Evolutionary conservation across 2,888 invertebrate species (phyloP), one percentile per base, ranked within the genome.

Genomic region (Chromoteleia sp.): DNA sequence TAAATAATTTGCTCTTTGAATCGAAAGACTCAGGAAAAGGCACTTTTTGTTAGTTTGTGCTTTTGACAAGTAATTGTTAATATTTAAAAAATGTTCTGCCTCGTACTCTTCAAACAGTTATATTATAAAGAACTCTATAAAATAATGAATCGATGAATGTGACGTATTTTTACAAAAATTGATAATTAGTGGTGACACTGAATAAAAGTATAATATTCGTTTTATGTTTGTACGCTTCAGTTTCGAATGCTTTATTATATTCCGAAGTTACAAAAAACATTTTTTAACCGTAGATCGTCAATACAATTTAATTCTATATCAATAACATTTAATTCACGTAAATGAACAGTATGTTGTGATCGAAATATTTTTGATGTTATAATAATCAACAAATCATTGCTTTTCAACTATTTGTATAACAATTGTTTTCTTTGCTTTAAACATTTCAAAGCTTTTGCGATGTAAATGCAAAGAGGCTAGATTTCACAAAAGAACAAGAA

Each of bases 251-350:
- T 56, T 45, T 48, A 54, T 58, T 70, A 56, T 30, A 33, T 68
- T 68, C 15, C 56, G 45, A 56, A 56, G 56, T 30, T 58, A 70
- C 48, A 70, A 70, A 71, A 70, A 70, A 71, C 71, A 59, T 54
- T 58, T 48, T 50, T 36, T 33, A 70, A 71, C 58, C 39, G 48
- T 59, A 10, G 59, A 59, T 8, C 50, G 17, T 29, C n/a, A 59
- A 50, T 50, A 59, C 39, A 41, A 45, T 45, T 56, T 68, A 68
- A 56, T 50, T 59, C 10, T 45, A 19, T 48, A 58, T 30, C 17
- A 58, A 12, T 68, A 68, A 68, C 68, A 68, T 33, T 14, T 56
- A 56, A 56, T 45, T 54, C 21, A 56, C 19, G 15, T 25, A 70
- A 70, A 70, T 33, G 19, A 48, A 50, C 29, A 50, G 14, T 39